phyloP scores from a whole-genome alignment of 2,113 vertebrate species.

The Vanacampus margaritifer region DNA sequence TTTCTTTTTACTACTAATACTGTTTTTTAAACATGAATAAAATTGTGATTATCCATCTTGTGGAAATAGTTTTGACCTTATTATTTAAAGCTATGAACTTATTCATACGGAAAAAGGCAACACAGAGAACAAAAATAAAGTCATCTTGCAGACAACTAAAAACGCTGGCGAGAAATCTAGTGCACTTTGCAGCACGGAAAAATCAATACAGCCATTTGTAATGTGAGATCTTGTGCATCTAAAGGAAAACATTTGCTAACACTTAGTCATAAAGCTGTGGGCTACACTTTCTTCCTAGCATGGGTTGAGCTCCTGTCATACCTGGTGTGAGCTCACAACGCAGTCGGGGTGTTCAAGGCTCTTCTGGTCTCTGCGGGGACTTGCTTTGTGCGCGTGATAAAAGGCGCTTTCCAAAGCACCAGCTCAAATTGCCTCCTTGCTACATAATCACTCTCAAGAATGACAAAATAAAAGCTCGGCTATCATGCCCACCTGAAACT shows the following conservation, averaged over 20 bases:
- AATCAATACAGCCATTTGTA: constrained; percentile 63
- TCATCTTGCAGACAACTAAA: constrained; percentile 29
- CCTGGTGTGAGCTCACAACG: constrained; percentile 42
- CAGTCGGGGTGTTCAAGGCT: constrained; percentile 43
- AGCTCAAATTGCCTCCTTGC: constrained; percentile 15
- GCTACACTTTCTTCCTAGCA: constrained; percentile 49
- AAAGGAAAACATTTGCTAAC: constrained; percentile 63
- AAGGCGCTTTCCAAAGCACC: constrained; percentile 34
- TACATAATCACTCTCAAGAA: constrained; percentile 28
- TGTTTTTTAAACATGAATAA: too few relatives aligned
- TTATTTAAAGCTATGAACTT: too few relatives aligned
- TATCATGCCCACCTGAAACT: constrained; percentile 21
- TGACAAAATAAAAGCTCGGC: constrained; percentile 32
- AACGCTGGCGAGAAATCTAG: constrained; percentile 30
- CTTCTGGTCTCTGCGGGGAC: constrained; percentile 43
- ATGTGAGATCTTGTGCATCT: constrained; percentile 55
- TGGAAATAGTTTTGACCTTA: too few relatives aligned
- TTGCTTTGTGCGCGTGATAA: constrained; percentile 39
- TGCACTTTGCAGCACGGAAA: constrained; percentile 48
- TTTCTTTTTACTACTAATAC: too few relatives aligned
- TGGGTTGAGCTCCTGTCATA: constrained; percentile 36
- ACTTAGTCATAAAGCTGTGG: constrained; percentile 65
- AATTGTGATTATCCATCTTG: too few relatives aligned
- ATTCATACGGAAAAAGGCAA: too few relatives aligned
- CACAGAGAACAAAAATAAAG: constrained; percentile 16